Conservation (phyloP, 1,140 invertebrate genomes). For the Belonocnema kinseyi region DNA sequence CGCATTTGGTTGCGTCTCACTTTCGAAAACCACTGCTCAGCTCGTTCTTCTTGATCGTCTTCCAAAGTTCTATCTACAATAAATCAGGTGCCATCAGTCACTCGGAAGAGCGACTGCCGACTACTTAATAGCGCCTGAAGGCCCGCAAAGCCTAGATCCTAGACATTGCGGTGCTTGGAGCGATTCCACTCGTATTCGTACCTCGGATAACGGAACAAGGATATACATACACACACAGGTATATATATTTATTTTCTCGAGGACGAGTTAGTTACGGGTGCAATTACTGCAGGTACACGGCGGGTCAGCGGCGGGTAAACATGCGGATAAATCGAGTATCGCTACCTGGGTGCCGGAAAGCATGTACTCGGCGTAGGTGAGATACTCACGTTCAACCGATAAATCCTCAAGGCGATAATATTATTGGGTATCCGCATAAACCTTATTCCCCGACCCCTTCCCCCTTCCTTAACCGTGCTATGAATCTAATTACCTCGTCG, state of each 20-base stretch:
- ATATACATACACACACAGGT: conserved; percentile 9
- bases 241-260: conserved; percentile 36
- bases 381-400: conserved; percentile 22
- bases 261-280: conserved; percentile 29
- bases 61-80: conserved; percentile 4
- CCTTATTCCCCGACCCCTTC: background rate
- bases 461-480: conserved; percentile 18
- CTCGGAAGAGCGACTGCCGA: conserved; percentile 18
- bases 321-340: conserved; percentile 23
- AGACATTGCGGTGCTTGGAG: background rate
- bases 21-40: conserved; percentile 8
- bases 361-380: conserved; percentile 1
- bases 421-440: conserved; percentile 19
- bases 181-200: conserved; percentile 33
- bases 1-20: conserved; percentile 13
- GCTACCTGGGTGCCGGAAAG: conserved; percentile 28
- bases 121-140: conserved; percentile 27
- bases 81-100: conserved; percentile 30
- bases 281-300: conserved; percentile 29
- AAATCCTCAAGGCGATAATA: conserved; percentile 24
- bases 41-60: conserved; percentile 24
- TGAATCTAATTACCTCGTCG: conserved; percentile 46
- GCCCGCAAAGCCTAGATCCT: conserved; percentile 12
- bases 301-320: conserved; percentile 25
- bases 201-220: conserved; percentile 33